Evolutionary conservation across 2,797 vertebrate species (phyloP).

Genomic region (Cirrhinus mrigala): DNA sequence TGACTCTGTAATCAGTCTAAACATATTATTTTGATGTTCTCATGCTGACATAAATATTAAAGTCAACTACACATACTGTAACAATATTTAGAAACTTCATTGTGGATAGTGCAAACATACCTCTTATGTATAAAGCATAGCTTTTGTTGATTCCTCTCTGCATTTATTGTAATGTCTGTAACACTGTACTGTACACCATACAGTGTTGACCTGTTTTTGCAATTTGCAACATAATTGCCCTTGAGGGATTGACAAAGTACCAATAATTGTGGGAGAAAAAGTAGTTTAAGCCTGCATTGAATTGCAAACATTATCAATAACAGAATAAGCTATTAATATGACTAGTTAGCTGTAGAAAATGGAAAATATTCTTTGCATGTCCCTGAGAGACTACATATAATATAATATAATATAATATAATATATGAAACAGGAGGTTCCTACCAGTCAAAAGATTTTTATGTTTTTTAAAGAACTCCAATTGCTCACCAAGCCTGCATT

Average conservation of each 20-base stretch:
- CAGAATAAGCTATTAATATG: background rate
- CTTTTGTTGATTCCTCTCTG: background rate
- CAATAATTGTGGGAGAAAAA: background rate
- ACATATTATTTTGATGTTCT: background rate
- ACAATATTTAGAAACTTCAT: background rate
- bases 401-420: background rate
- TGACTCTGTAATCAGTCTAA: background rate
- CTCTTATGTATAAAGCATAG: background rate
- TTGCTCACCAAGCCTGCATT: too few relatives aligned
- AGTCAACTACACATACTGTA: background rate
- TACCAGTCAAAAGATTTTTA: too few relatives aligned
- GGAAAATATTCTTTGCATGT: background rate
- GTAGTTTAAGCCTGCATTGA: background rate
- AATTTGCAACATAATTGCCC: background rate
- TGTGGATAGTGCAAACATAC: background rate
- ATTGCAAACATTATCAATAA: background rate
- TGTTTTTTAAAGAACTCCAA: too few relatives aligned
- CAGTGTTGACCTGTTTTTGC: background rate
- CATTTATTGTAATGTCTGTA: background rate
- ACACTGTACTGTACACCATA: background rate
- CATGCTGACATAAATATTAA: background rate
- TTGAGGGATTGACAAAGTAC: background rate
- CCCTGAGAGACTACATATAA: background rate
- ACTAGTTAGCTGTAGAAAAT: background rate
- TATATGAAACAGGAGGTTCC: background rate